These are phyloP conservation scores for Epistrophe eligans DNA, from an alignment of 2,888 invertebrate species.

Conservation along the genomic window DNA sequence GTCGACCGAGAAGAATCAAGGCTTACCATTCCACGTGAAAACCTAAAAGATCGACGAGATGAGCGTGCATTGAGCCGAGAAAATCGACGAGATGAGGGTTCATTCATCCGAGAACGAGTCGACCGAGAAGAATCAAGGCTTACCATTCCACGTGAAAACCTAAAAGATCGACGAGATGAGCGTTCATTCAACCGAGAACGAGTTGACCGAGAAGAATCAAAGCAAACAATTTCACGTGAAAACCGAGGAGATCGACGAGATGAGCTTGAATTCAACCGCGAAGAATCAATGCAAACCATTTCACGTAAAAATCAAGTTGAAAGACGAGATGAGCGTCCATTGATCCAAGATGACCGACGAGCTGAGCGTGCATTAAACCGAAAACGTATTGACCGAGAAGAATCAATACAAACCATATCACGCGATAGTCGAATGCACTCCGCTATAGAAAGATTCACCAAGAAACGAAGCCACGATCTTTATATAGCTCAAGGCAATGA, in stretches of 20 bases:
- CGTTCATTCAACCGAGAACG: no score
- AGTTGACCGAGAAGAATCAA: no score
- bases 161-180: no score
- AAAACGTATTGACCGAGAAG: neutral
- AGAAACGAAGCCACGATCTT: no score
- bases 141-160: no score
- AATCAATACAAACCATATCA: neutral
- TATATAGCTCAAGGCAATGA: no score
- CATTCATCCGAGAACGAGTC: neutral
- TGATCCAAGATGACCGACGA: neutral
- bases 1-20: slow-evolving; percentile 10
- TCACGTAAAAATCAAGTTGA: neutral
- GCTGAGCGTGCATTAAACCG: neutral
- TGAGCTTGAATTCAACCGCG: neutral
- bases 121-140: no score
- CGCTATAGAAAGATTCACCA: no score
- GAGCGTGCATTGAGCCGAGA: neutral
- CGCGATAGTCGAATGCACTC: neutral
- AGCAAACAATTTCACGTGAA: no score
- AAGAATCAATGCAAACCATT: neutral
- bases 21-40: neutral
- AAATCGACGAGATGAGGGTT: neutral
- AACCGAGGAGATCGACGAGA: neutral
- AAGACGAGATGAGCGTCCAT: neutral
- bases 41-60: neutral